These are phyloP conservation scores for Ametastegia equiseti DNA, from an alignment of 2,888 invertebrate genomes.

Conservation along the genomic window DNA sequence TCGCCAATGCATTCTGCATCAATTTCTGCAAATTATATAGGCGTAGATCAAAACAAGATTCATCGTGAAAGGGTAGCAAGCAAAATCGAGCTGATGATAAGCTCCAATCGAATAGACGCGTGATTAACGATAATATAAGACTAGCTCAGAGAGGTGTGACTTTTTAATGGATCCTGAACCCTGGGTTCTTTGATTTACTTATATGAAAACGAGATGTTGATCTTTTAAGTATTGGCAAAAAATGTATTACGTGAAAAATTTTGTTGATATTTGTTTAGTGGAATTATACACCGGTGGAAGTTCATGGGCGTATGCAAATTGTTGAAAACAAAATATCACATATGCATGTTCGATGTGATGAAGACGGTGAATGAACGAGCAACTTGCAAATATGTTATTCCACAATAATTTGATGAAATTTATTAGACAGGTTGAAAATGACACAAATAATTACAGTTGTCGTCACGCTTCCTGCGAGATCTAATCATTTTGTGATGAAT, in stretches of 20 bases:
- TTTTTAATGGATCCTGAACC: no score
- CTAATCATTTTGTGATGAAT: no score
- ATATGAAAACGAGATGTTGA: no score
- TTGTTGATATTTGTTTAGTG: no score
- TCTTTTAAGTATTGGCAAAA: no score
- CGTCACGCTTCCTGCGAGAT: neutral
- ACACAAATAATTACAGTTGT: neutral
- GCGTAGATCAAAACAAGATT: neutral
- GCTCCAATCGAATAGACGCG: no score
- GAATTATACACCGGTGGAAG: neutral
- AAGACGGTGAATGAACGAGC: neutral
- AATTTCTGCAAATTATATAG: neutral
- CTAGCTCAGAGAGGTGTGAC: no score
- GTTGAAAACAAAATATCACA: neutral
- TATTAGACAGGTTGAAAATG: neutral
- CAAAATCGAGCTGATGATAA: neutral
- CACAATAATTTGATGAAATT: neutral
- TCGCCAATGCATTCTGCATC: neutral
- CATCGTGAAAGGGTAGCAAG: neutral
- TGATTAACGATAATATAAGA: no score
- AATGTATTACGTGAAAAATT: no score
- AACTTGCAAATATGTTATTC: neutral
- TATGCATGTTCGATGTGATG: neutral
- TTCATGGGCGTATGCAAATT: neutral
- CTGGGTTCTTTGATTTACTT: no score